phyloP scores from a whole-genome alignment of 2,797 vertebrate species.

The Spondyliosoma cantharus region DNA sequence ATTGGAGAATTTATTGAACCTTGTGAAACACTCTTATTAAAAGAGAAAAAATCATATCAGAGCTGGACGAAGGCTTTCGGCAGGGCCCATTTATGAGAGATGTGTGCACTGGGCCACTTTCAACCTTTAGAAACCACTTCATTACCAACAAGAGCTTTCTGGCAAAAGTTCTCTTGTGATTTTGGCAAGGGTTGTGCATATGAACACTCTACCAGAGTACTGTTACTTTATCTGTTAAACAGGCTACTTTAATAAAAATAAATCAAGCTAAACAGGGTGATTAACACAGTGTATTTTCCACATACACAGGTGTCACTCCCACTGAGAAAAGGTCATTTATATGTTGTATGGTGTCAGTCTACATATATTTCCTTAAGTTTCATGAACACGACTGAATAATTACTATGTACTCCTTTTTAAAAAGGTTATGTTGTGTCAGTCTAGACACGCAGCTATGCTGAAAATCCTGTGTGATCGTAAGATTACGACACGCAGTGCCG shows the following conservation, averaged over 20 bases:
- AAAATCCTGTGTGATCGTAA: background rate
- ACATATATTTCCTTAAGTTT: conserved; percentile 2
- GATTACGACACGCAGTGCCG: conserved; percentile 1
- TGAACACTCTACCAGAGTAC: background rate
- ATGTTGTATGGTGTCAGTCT: background rate
- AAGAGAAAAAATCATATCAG: conserved; percentile 40
- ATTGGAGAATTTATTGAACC: conserved; percentile 74
- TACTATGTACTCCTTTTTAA: conserved; percentile 2
- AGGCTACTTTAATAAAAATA: background rate
- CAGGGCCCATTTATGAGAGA: conserved; percentile 15
- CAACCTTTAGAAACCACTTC: conserved; percentile 23
- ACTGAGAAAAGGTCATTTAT: background rate
- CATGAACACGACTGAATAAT: background rate
- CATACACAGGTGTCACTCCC: too few species aligned
- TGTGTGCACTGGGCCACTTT: conserved; percentile 62
- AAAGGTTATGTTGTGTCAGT: background rate
- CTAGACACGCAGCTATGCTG: background rate
- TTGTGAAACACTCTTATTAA: conserved; percentile 57
- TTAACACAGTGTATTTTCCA: too few species aligned
- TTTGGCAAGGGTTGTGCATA: background rate
- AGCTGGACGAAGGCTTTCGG: conserved; percentile 45
- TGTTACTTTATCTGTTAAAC: conserved; percentile 8
- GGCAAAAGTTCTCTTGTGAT: background rate
- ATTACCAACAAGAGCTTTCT: background rate
- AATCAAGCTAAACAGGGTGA: background rate